phyloP scores from a whole-genome alignment of 2,113 vertebrate species.

The Nestor notabilis region DNA sequence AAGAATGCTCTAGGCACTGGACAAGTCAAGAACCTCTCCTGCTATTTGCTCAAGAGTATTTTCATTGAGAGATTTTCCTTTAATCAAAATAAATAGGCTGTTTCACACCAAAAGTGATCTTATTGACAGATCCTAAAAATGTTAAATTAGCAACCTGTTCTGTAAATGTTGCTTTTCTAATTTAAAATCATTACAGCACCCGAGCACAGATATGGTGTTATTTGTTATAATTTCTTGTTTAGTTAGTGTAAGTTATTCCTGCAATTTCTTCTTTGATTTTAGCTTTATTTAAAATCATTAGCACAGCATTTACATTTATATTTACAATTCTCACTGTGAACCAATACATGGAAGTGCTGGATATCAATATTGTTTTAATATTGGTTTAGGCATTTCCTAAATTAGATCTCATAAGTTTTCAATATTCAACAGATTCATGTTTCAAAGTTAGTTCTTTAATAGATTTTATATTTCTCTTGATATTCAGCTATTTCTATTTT shows the following conservation, averaged over 20 bases:
- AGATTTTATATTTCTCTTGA: neutral
- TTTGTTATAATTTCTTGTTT: conserved; percentile 78
- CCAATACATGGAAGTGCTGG: neutral
- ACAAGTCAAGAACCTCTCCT: conserved; percentile 22
- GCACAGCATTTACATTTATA: conserved; percentile 43
- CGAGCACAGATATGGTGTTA: conserved; percentile 62
- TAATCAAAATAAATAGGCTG: conserved; percentile 77
- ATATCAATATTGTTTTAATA: conserved; percentile 31
- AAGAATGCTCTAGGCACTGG: neutral
- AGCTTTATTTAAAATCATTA: conserved; percentile 72
- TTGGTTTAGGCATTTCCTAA: neutral
- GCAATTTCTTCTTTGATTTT: conserved; percentile 70
- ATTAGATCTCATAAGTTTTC: neutral
- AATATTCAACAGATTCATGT: neutral
- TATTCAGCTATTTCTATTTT: neutral
- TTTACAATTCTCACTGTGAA: conserved; percentile 3
- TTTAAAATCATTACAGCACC: conserved; percentile 76
- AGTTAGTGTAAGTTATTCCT: conserved; percentile 52
- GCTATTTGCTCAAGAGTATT: conserved; percentile 24
- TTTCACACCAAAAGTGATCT: conserved; percentile 60
- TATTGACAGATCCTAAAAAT: conserved; percentile 76
- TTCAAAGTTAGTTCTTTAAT: conserved; percentile 11
- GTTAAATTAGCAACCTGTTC: conserved; percentile 73
- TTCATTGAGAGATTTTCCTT: conserved; percentile 50
- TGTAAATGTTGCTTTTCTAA: conserved; percentile 70